These are phyloP conservation scores for Dolichoris vasculosae DNA, from an alignment of 1,140 invertebrate species.

Conservation along the genomic window DNA sequence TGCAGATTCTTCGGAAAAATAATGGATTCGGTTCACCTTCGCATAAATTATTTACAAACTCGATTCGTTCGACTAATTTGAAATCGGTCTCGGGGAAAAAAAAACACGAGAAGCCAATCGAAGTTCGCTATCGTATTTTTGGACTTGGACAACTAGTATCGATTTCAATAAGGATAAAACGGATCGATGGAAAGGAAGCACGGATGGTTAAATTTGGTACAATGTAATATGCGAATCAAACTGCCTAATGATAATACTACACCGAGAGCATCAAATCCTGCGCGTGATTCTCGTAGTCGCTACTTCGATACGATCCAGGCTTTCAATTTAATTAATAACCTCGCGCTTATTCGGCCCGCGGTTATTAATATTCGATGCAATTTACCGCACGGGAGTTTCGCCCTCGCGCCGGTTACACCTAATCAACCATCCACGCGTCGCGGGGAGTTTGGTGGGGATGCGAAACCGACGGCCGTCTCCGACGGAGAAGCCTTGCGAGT, in stretches of 20 bases:
- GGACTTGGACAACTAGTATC: too few relatives aligned
- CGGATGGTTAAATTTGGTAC: neutral
- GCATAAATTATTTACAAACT: neutral
- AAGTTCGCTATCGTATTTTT: too few relatives aligned
- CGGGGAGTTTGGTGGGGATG: neutral
- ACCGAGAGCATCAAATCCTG: neutral
- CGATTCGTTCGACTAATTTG: neutral
- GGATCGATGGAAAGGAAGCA: too few relatives aligned
- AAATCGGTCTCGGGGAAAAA: neutral
- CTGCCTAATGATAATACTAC: neutral
- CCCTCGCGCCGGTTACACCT: constrained; percentile 13
- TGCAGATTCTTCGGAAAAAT: too few relatives aligned
- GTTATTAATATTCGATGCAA: constrained; percentile 50
- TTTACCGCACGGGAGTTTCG: constrained; percentile 12
- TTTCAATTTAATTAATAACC: constrained; percentile 48
- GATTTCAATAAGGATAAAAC: too few relatives aligned
- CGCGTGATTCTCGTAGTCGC: neutral
- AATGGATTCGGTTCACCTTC: neutral
- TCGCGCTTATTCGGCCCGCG: neutral
- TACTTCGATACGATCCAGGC: constrained; percentile 7
- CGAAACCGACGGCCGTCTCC: neutral
- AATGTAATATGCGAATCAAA: neutral
- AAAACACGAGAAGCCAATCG: neutral
- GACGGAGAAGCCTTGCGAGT: neutral
- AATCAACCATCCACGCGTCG: neutral